Evolutionary conservation across 64 coral and sea anemone species (phyloP).

Genomic region (Catalaphyllia jardinei): DNA sequence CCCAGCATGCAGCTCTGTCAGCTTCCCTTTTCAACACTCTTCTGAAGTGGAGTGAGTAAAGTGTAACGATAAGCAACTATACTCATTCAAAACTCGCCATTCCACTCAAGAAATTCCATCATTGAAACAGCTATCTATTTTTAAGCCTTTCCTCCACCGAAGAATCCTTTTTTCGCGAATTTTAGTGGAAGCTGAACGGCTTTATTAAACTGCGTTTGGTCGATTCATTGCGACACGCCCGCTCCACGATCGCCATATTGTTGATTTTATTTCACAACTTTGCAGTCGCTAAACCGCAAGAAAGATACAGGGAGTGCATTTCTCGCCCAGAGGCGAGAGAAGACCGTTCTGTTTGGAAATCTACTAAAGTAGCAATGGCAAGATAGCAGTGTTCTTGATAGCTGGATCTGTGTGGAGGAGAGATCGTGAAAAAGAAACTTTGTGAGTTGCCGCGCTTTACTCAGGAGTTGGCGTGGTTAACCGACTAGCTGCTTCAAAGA

Average conservation of each 20-base stretch:
- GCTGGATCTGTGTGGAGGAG: not conserved
- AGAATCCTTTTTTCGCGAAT: not conserved
- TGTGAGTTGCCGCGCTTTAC: not conserved
- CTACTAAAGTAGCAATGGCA: not conserved
- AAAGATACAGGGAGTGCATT: not conserved
- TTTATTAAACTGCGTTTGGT: not conserved
- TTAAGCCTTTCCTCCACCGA: not conserved
- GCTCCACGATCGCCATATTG: slow-evolving; percentile 40
- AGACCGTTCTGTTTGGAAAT: not conserved
- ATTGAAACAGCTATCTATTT: no score
- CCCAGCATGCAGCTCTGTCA: not conserved
- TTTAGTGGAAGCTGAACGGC: not conserved
- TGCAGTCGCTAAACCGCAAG: not conserved
- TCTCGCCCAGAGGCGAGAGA: not conserved
- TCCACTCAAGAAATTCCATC: not conserved
- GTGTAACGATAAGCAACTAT: not conserved
- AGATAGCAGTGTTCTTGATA: slow-evolving; percentile 5
- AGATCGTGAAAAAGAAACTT: not conserved
- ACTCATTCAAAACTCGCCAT: not conserved
- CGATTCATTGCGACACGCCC: slow-evolving; percentile 18
- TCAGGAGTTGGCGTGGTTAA: not conserved
- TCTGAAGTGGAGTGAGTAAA: slow-evolving; percentile 5
- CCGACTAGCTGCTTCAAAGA: slow-evolving; percentile 37
- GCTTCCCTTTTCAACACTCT: not conserved
- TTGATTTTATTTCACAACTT: not conserved